Conservation (phyloP, 2,888 invertebrate species). For the Theodoxus fluviatilis region DNA sequence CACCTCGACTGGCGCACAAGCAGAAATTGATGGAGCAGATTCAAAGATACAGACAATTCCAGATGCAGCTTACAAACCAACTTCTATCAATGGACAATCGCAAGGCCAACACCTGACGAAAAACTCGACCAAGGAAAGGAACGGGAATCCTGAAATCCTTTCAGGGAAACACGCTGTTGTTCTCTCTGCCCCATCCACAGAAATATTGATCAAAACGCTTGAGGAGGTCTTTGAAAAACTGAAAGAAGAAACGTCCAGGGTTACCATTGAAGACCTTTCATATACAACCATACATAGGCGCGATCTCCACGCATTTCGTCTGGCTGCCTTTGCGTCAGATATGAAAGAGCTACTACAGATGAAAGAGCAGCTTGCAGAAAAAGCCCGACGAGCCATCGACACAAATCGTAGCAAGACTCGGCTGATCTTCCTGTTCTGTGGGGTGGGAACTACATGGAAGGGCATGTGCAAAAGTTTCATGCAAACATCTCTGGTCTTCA, state of each 20-base stretch:
- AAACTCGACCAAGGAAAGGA: too few relatives aligned
- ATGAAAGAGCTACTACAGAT: conserved; percentile 25
- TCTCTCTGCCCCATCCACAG: too few relatives aligned
- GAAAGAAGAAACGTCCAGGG: background rate
- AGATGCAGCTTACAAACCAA: too few relatives aligned
- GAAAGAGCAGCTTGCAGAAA: background rate
- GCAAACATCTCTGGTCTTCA: conserved; percentile 29
- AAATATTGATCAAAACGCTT: too few relatives aligned
- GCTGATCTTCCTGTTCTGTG: conserved; percentile 43
- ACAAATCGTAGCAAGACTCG: conserved; percentile 10
- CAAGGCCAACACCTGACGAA: too few relatives aligned
- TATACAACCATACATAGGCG: conserved; percentile 38
- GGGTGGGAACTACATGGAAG: conserved; percentile 42
- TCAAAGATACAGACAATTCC: too few relatives aligned
- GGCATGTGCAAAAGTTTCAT: conserved; percentile 43
- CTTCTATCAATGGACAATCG: too few relatives aligned
- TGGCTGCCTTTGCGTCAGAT: conserved; percentile 27
- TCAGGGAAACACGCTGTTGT: too few relatives aligned
- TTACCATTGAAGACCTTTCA: conserved; percentile 16
- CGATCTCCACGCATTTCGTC: conserved; percentile 34
- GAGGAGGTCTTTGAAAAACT: too few relatives aligned
- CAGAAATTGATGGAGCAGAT: too few relatives aligned
- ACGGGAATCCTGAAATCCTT: too few relatives aligned
- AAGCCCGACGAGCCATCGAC: background rate
- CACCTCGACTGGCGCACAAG: too few relatives aligned